Conservation (phyloP, 2,888 invertebrate species). For the Charanyca ferruginea region DNA sequence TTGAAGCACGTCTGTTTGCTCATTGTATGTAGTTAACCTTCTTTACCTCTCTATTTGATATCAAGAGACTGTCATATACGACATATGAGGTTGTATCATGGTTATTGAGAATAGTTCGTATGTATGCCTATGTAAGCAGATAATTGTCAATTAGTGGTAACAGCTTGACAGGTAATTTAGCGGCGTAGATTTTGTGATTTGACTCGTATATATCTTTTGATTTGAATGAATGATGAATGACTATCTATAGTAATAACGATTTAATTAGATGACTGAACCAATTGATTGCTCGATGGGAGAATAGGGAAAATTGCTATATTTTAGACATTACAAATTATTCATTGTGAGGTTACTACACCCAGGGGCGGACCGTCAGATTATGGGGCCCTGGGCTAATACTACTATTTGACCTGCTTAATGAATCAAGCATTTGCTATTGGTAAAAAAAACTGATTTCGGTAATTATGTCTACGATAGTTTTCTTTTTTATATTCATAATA, state of each 20-base stretch:
- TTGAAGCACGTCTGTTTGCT: neutral
- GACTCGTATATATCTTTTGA: slow-evolving; percentile 18
- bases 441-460: too few relatives aligned
- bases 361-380: too few relatives aligned
- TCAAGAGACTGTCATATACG: slow-evolving; percentile 22
- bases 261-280: neutral
- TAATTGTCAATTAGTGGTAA: slow-evolving; percentile 48
- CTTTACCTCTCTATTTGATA: neutral
- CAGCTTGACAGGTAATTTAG: slow-evolving; percentile 38
- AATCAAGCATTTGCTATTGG: too few relatives aligned
- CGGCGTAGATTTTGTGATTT: slow-evolving; percentile 7
- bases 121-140: slow-evolving; percentile 29
- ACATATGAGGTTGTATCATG: slow-evolving; percentile 32
- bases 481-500: too few relatives aligned
- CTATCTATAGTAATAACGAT: neutral
- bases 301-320: too few relatives aligned
- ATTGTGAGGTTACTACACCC: too few relatives aligned
- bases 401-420: too few relatives aligned
- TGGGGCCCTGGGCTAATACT: too few relatives aligned
- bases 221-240: slow-evolving; percentile 12
- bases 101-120: slow-evolving; percentile 26
- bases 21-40: slow-evolving; percentile 1
- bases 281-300: too few relatives aligned
- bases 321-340: too few relatives aligned
- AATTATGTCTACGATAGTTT: too few relatives aligned